Evolutionary conservation across 2,113 vertebrate species (phyloP).

Genomic region (Zingel zingel): DNA sequence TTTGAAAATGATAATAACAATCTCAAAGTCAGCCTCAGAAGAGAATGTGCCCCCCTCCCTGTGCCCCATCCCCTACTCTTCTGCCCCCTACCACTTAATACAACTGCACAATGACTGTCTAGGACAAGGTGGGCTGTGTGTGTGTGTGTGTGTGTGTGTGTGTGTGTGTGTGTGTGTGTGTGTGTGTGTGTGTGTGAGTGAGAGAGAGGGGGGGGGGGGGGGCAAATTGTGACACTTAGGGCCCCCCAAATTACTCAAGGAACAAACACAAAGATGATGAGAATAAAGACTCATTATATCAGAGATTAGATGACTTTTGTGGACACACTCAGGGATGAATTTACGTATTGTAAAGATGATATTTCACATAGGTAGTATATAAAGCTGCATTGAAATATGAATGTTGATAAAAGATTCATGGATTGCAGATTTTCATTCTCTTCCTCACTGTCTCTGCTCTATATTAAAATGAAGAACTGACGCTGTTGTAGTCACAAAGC

Average conservation of each 20-base stretch:
- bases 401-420: conserved; percentile 73
- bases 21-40: conserved; percentile 86
- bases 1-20: conserved; percentile 92
- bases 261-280: conserved; percentile 83
- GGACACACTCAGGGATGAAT: conserved; percentile 69
- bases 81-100: conserved; percentile 86
- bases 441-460: conserved; percentile 31
- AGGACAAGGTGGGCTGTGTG: conserved; percentile 72
- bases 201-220: background rate
- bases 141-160: conserved; percentile 31
- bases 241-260: conserved; percentile 79
- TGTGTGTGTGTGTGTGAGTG: conserved; percentile 35
- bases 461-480: conserved; percentile 56
- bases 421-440: conserved; percentile 44
- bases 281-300: conserved; percentile 80
- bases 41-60: conserved; percentile 77
- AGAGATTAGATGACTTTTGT: conserved; percentile 78
- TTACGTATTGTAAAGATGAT: conserved; percentile 69
- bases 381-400: conserved; percentile 73
- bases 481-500: conserved; percentile 29
- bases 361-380: conserved; percentile 65
- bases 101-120: conserved; percentile 81
- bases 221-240: conserved; percentile 81
- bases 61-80: conserved; percentile 73
- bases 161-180: conserved; percentile 46